Evolutionary conservation across 2,113 vertebrate species (phyloP).

Genomic region (Chroicocephalus ridibundus): DNA sequence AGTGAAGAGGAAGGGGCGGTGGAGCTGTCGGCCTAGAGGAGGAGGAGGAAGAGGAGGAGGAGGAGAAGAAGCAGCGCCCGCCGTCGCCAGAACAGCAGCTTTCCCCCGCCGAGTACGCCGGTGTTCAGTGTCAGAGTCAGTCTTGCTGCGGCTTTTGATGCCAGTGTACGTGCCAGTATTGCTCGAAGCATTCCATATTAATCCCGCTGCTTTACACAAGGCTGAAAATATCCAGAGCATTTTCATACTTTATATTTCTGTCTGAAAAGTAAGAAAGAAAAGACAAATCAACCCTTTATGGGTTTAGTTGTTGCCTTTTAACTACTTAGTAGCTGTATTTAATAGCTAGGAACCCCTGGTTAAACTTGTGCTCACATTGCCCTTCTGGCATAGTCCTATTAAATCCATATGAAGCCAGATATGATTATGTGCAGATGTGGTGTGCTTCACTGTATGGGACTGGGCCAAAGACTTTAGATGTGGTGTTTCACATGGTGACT

Average conservation of each 20-base stretch:
- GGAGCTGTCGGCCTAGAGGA: slow-evolving; percentile 83
- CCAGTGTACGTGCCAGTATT: slow-evolving; percentile 51
- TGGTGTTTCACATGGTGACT: slow-evolving; percentile 80
- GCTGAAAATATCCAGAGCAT: slow-evolving; percentile 59
- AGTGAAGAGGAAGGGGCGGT: slow-evolving; percentile 89
- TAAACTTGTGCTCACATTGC: slow-evolving; percentile 77
- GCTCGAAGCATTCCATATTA: slow-evolving; percentile 19
- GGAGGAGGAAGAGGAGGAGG: neutral
- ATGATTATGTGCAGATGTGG: slow-evolving; percentile 83
- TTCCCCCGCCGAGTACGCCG: neutral
- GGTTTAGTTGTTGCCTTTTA: slow-evolving; percentile 79
- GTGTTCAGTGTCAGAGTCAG: slow-evolving; percentile 15
- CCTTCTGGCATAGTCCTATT: slow-evolving; percentile 77
- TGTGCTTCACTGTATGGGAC: slow-evolving; percentile 70
- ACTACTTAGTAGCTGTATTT: slow-evolving; percentile 79
- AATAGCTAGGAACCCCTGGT: slow-evolving; percentile 77
- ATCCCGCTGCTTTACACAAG: slow-evolving; percentile 39
- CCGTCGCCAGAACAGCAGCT: neutral
- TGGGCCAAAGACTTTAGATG: slow-evolving; percentile 77
- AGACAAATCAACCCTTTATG: slow-evolving; percentile 61
- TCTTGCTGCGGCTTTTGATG: slow-evolving; percentile 53
- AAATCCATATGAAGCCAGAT: slow-evolving; percentile 81
- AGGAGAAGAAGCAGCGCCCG: neutral
- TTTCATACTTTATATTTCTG: slow-evolving; percentile 72
- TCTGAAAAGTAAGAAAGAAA: slow-evolving; percentile 55